Evolutionary conservation across 1,140 invertebrate genomes (phyloP).

Genomic region (Myzus persicae): DNA sequence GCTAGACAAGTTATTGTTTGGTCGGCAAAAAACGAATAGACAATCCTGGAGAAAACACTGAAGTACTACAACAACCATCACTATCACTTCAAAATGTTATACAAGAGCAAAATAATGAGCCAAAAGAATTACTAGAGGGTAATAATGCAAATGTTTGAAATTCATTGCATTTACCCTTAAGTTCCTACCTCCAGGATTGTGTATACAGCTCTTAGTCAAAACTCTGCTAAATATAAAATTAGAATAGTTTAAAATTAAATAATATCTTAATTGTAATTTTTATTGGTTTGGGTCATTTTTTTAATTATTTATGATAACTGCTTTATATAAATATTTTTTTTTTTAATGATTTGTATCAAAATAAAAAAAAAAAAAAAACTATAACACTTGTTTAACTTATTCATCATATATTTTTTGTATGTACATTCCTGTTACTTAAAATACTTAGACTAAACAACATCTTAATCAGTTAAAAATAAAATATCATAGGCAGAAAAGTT

Average conservation of each 20-base stretch:
- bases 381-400: not conserved
- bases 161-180: not conserved
- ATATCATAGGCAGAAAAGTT: conserved; percentile 24
- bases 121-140: not conserved
- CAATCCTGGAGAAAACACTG: conserved; percentile 51
- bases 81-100: not conserved
- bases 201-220: not conserved
- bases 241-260: not conserved
- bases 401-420: conserved; percentile 46
- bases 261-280: not conserved
- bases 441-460: conserved; percentile 49
- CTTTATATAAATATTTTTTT: not conserved
- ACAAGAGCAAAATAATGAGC: not conserved
- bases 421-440: conserved; percentile 37
- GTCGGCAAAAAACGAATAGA: conserved; percentile 59
- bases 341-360: not conserved
- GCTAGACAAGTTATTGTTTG: conserved; percentile 56
- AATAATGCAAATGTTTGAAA: not conserved
- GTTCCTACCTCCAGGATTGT: conserved; percentile 35
- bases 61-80: conserved; percentile 36
- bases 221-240: not conserved
- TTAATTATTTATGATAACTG: not conserved
- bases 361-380: not conserved
- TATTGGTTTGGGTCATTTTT: not conserved
- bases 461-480: conserved; percentile 55